Evolutionary conservation across 2,797 vertebrate genomes (phyloP).

Genomic region (Iguana delicatissima): DNA sequence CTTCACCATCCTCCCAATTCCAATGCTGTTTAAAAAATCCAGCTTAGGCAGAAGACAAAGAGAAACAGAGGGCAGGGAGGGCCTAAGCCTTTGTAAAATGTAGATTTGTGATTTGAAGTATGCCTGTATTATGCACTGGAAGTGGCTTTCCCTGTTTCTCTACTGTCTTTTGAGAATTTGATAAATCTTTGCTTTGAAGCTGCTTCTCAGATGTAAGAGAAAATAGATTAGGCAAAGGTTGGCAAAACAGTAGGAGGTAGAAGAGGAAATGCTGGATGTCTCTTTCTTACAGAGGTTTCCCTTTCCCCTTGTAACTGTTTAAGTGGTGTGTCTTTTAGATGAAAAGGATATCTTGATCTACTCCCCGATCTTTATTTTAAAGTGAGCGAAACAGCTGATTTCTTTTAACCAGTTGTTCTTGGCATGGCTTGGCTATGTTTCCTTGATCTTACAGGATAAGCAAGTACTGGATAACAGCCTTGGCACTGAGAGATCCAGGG

Average conservation of each 20-base stretch:
- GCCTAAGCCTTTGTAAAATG: not conserved
- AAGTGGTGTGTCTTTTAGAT: not conserved
- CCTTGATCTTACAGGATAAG: not conserved
- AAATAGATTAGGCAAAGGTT: conserved; percentile 14
- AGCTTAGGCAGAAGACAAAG: too few species aligned
- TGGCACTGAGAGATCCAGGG: not conserved
- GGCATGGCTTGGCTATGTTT: not conserved
- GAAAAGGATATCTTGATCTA: not conserved
- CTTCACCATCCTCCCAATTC: too few species aligned
- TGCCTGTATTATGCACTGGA: too few species aligned
- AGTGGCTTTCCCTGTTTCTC: not conserved
- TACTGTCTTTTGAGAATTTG: not conserved
- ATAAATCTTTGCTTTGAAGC: too few species aligned
- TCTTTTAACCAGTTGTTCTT: not conserved
- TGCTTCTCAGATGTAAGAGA: not conserved
- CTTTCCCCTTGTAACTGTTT: conserved; percentile 42
- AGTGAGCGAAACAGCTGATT: not conserved
- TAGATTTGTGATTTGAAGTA: not conserved
- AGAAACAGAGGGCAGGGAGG: too few species aligned
- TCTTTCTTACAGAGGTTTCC: conserved; percentile 38
- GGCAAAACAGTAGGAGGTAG: conserved; percentile 32
- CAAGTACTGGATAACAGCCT: not conserved
- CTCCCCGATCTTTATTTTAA: not conserved
- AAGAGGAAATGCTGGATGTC: conserved; percentile 63
- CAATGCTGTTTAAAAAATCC: too few species aligned